phyloP scores from a whole-genome alignment of 2,888 invertebrate genomes.

The Hemistola chrysoprasaria region DNA sequence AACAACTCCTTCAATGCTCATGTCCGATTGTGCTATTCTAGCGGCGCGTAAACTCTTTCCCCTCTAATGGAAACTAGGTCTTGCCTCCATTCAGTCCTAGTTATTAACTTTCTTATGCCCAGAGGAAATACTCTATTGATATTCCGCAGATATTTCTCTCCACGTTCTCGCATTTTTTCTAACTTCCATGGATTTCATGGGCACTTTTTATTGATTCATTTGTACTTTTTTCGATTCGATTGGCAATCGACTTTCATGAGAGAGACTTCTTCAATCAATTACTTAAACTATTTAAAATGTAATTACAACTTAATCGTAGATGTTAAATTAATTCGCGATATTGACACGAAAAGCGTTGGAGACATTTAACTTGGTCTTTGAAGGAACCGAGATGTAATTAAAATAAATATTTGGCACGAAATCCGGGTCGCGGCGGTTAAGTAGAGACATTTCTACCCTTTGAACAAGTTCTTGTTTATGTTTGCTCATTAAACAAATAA shows the following conservation, averaged over 20 bases:
- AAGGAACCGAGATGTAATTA: constrained; percentile 74
- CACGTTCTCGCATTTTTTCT: constrained; percentile 29
- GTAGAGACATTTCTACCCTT: constrained; percentile 76
- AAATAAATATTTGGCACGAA: constrained; percentile 80
- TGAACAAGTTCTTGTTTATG: constrained; percentile 79
- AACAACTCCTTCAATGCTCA: constrained; percentile 62
- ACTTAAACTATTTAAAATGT: constrained; percentile 24
- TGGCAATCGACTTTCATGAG: constrained; percentile 9
- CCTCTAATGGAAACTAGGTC: constrained; percentile 46
- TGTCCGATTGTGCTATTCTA: constrained; percentile 50
- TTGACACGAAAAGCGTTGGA: constrained; percentile 52
- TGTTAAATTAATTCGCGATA: constrained; percentile 51
- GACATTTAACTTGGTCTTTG: constrained; percentile 64
- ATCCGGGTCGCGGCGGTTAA: constrained; percentile 75
- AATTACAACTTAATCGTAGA: constrained; percentile 31
- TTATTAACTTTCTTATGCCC: constrained; percentile 53
- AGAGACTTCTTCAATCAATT: constrained; percentile 14
- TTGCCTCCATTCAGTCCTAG: constrained; percentile 52
- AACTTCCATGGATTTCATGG: constrained; percentile 36
- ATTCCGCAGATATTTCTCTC: constrained; percentile 40
- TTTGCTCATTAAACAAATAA: constrained; percentile 78
- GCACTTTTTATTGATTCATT: constrained; percentile 13
- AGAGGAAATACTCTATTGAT: constrained; percentile 46
- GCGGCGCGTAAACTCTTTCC: constrained; percentile 45
- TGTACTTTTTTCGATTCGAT: constrained; percentile 20